Evolutionary conservation across 2,888 invertebrate species (phyloP), one percentile per base, ranked within the genome.

Genomic region (Eueremaeus valkanovi): DNA sequence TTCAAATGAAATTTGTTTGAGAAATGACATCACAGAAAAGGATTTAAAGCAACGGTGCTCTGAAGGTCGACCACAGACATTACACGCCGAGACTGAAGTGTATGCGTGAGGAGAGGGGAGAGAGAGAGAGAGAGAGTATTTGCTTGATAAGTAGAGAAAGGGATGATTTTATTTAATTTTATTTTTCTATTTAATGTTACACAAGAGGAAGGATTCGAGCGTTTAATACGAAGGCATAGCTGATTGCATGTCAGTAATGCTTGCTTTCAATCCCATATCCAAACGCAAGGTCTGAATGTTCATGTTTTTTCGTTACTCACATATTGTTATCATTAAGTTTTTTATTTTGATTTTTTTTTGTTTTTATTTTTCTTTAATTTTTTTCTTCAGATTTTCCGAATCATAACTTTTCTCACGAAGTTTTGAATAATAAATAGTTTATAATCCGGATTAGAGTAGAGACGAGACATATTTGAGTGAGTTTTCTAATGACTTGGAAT

Each of bases 391-490:
- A 36, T 66, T 58, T 66, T 66, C 40, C 66, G 36, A 66, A 31
- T 66, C 21, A 66, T 66, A 21, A 66, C 21, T 61, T 66, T 66
- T 66, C 66, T 36, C 66, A 66, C 40, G 66, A 66, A 66, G 21
- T 27, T 66, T 66, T 36, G 36, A 66, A 66, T 66, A 66, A 66
- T 66, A 66, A 66, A 66, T 66, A 66, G 9, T n/a, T n/a, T 1
- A 21, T 66, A 66, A 66, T 66, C 66, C 66, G 66, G 66, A 66
- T 66, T 66, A 66, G 8, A 63, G 21, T n/a, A n/a, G n/a, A n/a
- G n/a, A n/a, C n/a, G 18, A 45, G 45, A 45, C 45, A 45, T 45
- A 45, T 6, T 36, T 36, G 36, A 8, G 49, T n/a, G 55, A 6
- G 24, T 55, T 13, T 55, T 55, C 27, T 6, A 31, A 16, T 61